These are phyloP conservation scores for Andrena praecox DNA, from an alignment of 2,888 invertebrate genomes.

Conservation along the genomic window DNA sequence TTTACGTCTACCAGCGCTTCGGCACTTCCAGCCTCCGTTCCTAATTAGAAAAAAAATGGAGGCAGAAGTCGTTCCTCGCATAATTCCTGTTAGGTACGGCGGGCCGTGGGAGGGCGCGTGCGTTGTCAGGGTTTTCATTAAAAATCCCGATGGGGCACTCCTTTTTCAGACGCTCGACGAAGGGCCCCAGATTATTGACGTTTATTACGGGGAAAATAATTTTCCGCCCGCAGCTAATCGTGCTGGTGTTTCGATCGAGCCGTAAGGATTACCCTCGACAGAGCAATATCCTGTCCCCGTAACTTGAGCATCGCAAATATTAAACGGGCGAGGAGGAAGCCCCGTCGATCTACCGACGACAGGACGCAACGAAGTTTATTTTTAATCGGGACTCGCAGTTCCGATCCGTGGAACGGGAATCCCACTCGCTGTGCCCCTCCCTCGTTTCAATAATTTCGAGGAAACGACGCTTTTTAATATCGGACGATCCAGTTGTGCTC, in stretches of 20 bases:
- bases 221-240: background rate
- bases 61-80: too few relatives aligned
- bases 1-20: background rate
- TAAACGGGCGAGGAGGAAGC: background rate
- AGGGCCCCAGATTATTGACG: background rate
- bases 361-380: constrained; percentile 26
- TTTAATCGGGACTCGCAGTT: constrained; percentile 14
- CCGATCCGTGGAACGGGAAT: background rate
- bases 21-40: background rate
- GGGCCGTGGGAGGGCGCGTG: too few relatives aligned
- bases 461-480: constrained; percentile 37
- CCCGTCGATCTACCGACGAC: too few relatives aligned
- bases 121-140: background rate
- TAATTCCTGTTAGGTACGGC: too few relatives aligned
- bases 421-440: background rate
- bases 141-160: background rate
- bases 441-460: constrained; percentile 29
- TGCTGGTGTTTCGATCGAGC: background rate
- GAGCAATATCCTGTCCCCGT: constrained; percentile 14
- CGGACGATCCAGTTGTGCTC: background rate
- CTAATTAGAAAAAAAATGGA: constrained; percentile 22
- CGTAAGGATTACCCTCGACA: background rate
- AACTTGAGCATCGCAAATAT: constrained; percentile 32
- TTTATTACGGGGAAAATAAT: constrained; percentile 22
- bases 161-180: background rate